These are phyloP conservation scores for Nycticorax nycticorax DNA, from an alignment of 2,113 vertebrate genomes.

Conservation along the genomic window DNA sequence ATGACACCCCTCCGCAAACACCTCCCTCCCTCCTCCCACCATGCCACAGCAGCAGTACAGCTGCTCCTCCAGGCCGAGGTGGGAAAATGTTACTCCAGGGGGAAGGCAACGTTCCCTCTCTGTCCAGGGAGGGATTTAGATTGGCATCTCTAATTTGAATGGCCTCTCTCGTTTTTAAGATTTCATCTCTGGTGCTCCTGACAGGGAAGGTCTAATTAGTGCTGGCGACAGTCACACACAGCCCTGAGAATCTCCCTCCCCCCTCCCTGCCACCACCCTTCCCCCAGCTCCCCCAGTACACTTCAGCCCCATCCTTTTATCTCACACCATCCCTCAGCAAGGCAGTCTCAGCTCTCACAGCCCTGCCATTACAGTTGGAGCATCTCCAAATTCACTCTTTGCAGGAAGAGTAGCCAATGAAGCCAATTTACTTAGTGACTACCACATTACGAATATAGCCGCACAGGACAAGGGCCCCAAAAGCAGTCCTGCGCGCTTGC, in stretches of 20 bases:
- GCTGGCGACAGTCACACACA: slow-evolving; percentile 30
- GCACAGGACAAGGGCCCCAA: neutral
- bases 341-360: neutral
- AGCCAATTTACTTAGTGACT: neutral
- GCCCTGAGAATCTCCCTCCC: neutral
- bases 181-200: slow-evolving; percentile 54
- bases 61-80: slow-evolving; percentile 5
- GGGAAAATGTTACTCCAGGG: slow-evolving; percentile 60
- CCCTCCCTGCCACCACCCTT: neutral
- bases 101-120: neutral
- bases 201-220: slow-evolving; percentile 66
- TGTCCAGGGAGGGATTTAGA: slow-evolving; percentile 49
- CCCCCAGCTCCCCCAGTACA: neutral
- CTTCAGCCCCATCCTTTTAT: slow-evolving; percentile 20
- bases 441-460: rapidly evolving
- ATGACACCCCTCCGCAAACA: slow-evolving; percentile 26
- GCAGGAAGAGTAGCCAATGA: neutral
- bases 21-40: slow-evolving; percentile 12
- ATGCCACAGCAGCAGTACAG: slow-evolving; percentile 47
- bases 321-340: slow-evolving; percentile 7
- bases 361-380: neutral
- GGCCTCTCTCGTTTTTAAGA: slow-evolving; percentile 48
- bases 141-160: slow-evolving; percentile 68
- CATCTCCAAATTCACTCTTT: neutral
- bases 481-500: neutral